Base-by-base conservation (phyloP, 2,888 invertebrate species). In the Hybos culiciformis region DNA sequence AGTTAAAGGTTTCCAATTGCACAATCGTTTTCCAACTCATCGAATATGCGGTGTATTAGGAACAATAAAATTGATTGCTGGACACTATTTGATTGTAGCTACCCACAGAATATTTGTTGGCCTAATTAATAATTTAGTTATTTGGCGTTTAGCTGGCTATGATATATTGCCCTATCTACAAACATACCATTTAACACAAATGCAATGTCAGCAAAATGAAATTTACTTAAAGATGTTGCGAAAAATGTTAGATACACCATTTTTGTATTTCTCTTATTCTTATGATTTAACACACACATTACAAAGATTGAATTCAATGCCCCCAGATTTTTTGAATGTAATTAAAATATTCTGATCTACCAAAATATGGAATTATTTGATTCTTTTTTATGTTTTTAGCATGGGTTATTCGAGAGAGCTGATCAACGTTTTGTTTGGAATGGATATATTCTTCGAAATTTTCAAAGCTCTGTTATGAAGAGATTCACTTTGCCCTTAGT, bases 351-450 rank as follows among this genome's bases (percentile, higher is more conserved):
- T 2, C 11, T 12, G 32, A 3, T 4, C 5, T n/a, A n/a, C n/a
- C n/a, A n/a, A n/a, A n/a, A n/a, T n/a, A n/a, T 7, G 9, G 11
- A 11, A 36, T 4, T 19, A 36, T 40, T 14, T 18, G 26, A 32
- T 29, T 14, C n/a, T 3, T 12, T 41, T 34, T 21, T 21, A n/a
- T 14, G 24, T 33, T 56, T 64, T 7, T 61, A 81, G 73, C 78
- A 78, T 72, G 80, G 86, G 1, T 65, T 88, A 43, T 72, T 80
- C 42, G 79, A 80, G 50, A 73, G 88, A 26, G 83, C 92, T 0
- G 96, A 97, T 65, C 70, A 73, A 15, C 72, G 92, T 43, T 98
- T 96, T 67, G 75, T 96, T 6, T 98, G 97, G 97, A 98, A 98
- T 63, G 77, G 80, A 1, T 74, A 81, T 60, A 69, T 94, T 1